phyloP scores from a whole-genome alignment of 2,113 vertebrate species.

The Synchiropus splendidus region DNA sequence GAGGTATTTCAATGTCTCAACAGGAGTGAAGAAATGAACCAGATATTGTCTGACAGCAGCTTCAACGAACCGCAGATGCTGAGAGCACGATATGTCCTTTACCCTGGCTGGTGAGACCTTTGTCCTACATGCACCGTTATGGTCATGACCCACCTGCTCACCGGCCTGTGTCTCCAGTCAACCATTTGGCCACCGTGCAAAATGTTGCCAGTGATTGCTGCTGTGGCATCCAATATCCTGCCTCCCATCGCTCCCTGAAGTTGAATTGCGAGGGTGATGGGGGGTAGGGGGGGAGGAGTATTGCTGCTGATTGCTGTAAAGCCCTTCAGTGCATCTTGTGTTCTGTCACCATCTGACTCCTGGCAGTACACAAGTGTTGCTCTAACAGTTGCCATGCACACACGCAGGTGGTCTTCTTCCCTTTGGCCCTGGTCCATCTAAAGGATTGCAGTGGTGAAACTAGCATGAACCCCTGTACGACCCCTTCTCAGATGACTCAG shows the following conservation, averaged over 20 bases:
- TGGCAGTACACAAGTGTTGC: conserved; percentile 49
- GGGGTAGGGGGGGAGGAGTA: conserved; percentile 18
- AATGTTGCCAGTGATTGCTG: conserved; percentile 18
- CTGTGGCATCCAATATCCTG: conserved; percentile 3
- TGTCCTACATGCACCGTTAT: too few relatives aligned
- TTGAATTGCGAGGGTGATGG: conserved; percentile 26
- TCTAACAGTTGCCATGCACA: conserved; percentile 45
- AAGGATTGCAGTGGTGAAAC: conserved; percentile 29
- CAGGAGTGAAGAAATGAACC: conserved; percentile 85
- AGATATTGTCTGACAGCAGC: conserved; percentile 83
- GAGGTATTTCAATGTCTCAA: neutral
- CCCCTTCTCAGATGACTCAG: conserved; percentile 25
- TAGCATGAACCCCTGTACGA: conserved; percentile 43
- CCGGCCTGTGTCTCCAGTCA: conserved; percentile 7
- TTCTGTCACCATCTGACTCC: conserved; percentile 48
- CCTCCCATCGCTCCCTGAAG: conserved; percentile 11
- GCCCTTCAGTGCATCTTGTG: conserved; percentile 43
- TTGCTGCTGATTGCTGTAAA: conserved; percentile 46
- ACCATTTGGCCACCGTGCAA: conserved; percentile 9
- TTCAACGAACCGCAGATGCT: conserved; percentile 83
- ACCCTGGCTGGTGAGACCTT: conserved; percentile 84
- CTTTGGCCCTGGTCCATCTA: conserved; percentile 29
- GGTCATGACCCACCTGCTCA: neutral
- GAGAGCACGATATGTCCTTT: conserved; percentile 84
- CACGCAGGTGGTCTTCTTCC: conserved; percentile 39